Base-by-base conservation (phyloP, 1,140 invertebrate species). In the Temnothorax longispinosus region DNA sequence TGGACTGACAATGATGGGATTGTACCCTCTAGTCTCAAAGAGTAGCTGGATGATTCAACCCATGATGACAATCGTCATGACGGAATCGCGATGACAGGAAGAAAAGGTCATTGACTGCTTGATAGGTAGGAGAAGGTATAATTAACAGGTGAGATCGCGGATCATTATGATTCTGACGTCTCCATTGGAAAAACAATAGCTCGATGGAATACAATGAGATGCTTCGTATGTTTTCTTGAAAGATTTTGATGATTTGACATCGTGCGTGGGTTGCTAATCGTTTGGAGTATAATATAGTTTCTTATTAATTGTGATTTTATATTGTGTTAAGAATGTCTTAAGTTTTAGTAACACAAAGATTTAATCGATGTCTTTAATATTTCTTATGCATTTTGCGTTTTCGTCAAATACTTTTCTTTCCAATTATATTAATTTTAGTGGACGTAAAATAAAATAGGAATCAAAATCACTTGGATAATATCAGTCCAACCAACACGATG, bases 1-100 rank as follows among this genome's bases (percentile, higher is more conserved):
- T 50, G 58, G 32, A 64, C 58, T 64, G 56, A 85, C 81, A 21
- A 72, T 4, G 21, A 10, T 58, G 21, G n/a, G 56, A 85, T 84
- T 84, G 71, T 77, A 77, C 38, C 27, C 54, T 18, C 11, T 32
- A 32, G 3, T 65, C n/a, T 35, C 13, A 11, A 18, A 3, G 44
- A 54, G n/a, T 21, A 41, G n/a, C 6, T n/a, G 56, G 38, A 58
- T 74, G 60, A 58, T 21, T 64, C 54, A 41, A 27, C n/a, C 41
- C 21, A 38, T 15, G 41, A 38, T 15, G 41, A 64, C 32, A 38
- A 52, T 64, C 71, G 47, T 77, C 56, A 32, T 7, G 56, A 62
- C 13, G 44, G n/a, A 41, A 35, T 71, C 38, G 27, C 52, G 80
- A 47, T 44, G 69, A 84, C n/a, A 41, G 38, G 7, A 35, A 69